phyloP scores from a whole-genome alignment of 2,888 invertebrate genomes.

The Thysanoteuthis rhombus region DNA sequence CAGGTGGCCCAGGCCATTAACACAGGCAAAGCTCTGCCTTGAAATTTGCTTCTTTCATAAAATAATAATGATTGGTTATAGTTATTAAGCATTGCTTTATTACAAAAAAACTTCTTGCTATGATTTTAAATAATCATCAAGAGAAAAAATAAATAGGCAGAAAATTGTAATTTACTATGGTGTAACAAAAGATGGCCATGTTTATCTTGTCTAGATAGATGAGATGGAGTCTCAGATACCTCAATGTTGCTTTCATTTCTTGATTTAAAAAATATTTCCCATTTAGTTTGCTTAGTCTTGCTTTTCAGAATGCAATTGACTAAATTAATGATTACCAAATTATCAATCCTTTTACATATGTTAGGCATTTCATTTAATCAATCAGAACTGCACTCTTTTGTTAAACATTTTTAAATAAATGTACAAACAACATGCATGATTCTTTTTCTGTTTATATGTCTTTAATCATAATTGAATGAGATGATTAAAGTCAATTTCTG shows the following conservation, averaged over 20 bases:
- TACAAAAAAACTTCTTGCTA: too few relatives aligned
- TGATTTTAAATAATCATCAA: neutral
- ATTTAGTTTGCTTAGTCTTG: too few relatives aligned
- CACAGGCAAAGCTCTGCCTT: conserved; percentile 36
- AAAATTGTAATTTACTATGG: neutral
- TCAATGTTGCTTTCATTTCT: neutral
- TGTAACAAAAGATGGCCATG: neutral
- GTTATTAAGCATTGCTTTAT: neutral
- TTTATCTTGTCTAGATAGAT: neutral
- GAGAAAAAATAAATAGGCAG: neutral
- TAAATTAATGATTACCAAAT: too few relatives aligned
- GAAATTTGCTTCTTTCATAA: neutral
- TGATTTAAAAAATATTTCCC: too few relatives aligned
- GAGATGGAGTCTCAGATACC: neutral
- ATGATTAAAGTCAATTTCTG: too few relatives aligned
- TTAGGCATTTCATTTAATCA: neutral
- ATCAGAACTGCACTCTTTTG: neutral
- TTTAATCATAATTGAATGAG: neutral
- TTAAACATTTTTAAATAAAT: neutral
- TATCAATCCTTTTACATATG: too few relatives aligned
- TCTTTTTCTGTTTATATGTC: neutral
- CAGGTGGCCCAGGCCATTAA: conserved; percentile 45
- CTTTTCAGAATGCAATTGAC: too few relatives aligned
- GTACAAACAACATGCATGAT: neutral
- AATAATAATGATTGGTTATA: neutral